A percentile compares a stretch with the other conserved stretches of the same genome.
Evolutionary conservation across 2,888 invertebrate species (phyloP).

Genomic region (Germaria angustata): DNA sequence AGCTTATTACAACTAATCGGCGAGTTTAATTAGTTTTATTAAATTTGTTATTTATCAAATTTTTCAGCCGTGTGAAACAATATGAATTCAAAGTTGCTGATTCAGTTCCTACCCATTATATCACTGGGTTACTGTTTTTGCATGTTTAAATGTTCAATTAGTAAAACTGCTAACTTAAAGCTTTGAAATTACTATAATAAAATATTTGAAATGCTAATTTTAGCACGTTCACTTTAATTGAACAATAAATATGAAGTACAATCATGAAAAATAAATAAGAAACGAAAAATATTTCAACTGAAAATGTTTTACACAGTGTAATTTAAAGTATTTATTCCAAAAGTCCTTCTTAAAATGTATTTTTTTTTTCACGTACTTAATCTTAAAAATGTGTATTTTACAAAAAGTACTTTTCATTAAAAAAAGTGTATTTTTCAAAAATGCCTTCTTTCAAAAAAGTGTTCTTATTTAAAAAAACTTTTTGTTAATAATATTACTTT

Average conservation of each 20-base stretch:
- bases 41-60: constrained; percentile 5
- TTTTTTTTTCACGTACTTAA: too few relatives aligned
- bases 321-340: too few relatives aligned
- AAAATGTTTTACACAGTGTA: too few relatives aligned
- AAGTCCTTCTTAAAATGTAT: too few relatives aligned
- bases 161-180: neutral
- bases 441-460: neutral
- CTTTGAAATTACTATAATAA: neutral
- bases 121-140: too few relatives aligned
- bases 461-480: neutral
- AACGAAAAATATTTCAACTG: too few relatives aligned
- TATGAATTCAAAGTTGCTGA: neutral
- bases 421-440: neutral
- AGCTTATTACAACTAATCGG: constrained; percentile 17
- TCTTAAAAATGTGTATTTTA: too few relatives aligned
- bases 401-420: neutral
- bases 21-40: neutral
- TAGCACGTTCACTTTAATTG: constrained; percentile 43
- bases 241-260: constrained; percentile 28
- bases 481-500: too few relatives aligned
- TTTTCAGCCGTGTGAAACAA: constrained; percentile 23
- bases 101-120: too few relatives aligned
- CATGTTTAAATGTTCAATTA: constrained; percentile 31
- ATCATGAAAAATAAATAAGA: too few relatives aligned
- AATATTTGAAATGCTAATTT: constrained; percentile 45